Evolutionary conservation across 2,888 invertebrate species (phyloP), one percentile per base, ranked within the genome.

Genomic region (Lasius platythorax): DNA sequence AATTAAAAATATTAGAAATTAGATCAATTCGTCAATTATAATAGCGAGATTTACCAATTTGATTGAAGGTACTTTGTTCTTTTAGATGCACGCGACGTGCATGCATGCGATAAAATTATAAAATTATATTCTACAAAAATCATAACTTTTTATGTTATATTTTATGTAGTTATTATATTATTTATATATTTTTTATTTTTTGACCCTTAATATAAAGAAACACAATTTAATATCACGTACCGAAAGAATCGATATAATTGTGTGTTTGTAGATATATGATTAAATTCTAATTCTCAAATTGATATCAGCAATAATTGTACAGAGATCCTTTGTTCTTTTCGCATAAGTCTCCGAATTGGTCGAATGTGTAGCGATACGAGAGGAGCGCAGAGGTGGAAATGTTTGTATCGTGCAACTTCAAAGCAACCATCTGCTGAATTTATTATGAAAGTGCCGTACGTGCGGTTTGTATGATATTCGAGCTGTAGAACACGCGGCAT

Each of bases 391-490:
- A 66, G 53, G 56, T 78, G 70, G 30, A 70, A 78, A 70, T 56
- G 70, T 53, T 53, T 53, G 56, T 78, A 68, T 78, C 68, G 28
- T 74, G 46, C n/a, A 75, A 63, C 81, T 63, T 81, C 81, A 81
- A 81, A 81, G 81, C 74, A 61, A 73, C 73, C 74, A 73, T 81
- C 75, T 61, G 50, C 61, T 63, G 81, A 81, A 81, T 81, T 61
- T 81, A 74, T 81, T 81, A 74, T 63, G 61, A 37, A 81, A 61
- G 37, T 61, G 28, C 73, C 23, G 79, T 76, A 83, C 63, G 72
- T 33, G 83, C 33, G 79, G 86, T 88, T 73, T 86, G 79, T 88
- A 63, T 56, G 70, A 40, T 81, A 83, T 63, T 75, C 50, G 53
- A 30, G 50, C 33, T 46, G 64, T 40, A 75, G 61, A 50, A 75